Percentiles rank a stretch among this genome's conserved stretches.
phyloP scores from a whole-genome alignment of 2,888 invertebrate genomes.

The Drosophila borealis region DNA sequence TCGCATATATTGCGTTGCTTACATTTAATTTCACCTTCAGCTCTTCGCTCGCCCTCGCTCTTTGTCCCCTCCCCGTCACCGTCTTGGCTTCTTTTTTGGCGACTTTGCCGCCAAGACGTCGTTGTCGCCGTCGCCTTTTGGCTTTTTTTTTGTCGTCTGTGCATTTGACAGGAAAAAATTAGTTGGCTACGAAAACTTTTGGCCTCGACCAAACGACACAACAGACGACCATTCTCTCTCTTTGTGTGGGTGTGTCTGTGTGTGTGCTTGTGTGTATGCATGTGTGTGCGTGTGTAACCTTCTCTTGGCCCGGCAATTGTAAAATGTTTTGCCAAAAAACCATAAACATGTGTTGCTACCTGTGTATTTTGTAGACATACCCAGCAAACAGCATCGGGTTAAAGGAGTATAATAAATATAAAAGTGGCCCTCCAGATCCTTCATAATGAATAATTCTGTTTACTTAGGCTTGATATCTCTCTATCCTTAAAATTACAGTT shows the following conservation, averaged over 20 bases:
- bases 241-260: constrained; percentile 17
- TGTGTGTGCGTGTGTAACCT: constrained; percentile 39
- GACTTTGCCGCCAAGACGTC: constrained; percentile 60
- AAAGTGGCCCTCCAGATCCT: not conserved
- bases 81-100: constrained; percentile 40
- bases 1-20: constrained; percentile 67
- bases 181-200: constrained; percentile 80
- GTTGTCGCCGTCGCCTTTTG: constrained; percentile 21
- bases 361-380: constrained; percentile 42
- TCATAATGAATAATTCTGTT: constrained; percentile 6
- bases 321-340: constrained; percentile 76
- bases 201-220: constrained; percentile 68
- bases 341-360: constrained; percentile 76
- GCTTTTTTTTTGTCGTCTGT: constrained; percentile 67
- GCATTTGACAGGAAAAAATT: constrained; percentile 81
- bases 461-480: constrained; percentile 7
- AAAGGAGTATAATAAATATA: constrained; percentile 45
- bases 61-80: not conserved
- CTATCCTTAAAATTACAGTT: constrained; percentile 5
- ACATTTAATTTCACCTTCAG: constrained; percentile 79
- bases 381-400: constrained; percentile 21
- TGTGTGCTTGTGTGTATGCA: constrained; percentile 10
- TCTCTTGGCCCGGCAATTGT: constrained; percentile 61
- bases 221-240: constrained; percentile 53
- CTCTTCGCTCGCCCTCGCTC: constrained; percentile 18